These are phyloP conservation scores for Acrocephalus kingi DNA, from an alignment of 2,113 vertebrate genomes.

Conservation along the genomic window DNA sequence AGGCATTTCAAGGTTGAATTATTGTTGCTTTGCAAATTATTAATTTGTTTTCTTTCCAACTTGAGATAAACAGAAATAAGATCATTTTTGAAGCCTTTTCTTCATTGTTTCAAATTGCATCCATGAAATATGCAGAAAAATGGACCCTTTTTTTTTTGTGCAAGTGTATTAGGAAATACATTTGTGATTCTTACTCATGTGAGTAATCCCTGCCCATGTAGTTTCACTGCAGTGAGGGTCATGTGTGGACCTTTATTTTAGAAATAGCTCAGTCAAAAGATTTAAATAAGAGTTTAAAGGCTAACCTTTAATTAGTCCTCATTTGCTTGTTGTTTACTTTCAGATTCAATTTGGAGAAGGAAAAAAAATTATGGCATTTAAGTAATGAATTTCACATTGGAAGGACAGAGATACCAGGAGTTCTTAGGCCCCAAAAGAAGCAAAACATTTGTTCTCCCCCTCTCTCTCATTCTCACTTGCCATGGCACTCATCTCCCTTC, in stretches of 20 bases:
- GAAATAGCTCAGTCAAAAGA: background rate
- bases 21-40: constrained; percentile 33
- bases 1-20: constrained; percentile 46
- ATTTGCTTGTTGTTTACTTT: background rate
- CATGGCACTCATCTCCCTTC: background rate
- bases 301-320: background rate
- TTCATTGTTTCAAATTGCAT: background rate
- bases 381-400: background rate
- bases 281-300: background rate
- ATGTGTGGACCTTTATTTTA: background rate
- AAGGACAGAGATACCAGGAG: background rate
- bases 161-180: background rate
- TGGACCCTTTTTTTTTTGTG: rapidly evolving
- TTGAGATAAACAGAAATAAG: constrained; percentile 23
- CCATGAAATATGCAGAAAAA: background rate
- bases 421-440: background rate
- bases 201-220: background rate
- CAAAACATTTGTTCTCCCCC: constrained; percentile 5
- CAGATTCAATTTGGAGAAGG: background rate
- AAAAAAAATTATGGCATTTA: background rate
- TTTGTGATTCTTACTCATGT: background rate
- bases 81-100: background rate
- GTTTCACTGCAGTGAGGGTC: background rate
- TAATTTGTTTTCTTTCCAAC: constrained; percentile 31
- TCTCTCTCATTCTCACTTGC: background rate